Evolutionary conservation across 1,140 invertebrate species (phyloP).

Genomic region (Acromyrmex echinatior): DNA sequence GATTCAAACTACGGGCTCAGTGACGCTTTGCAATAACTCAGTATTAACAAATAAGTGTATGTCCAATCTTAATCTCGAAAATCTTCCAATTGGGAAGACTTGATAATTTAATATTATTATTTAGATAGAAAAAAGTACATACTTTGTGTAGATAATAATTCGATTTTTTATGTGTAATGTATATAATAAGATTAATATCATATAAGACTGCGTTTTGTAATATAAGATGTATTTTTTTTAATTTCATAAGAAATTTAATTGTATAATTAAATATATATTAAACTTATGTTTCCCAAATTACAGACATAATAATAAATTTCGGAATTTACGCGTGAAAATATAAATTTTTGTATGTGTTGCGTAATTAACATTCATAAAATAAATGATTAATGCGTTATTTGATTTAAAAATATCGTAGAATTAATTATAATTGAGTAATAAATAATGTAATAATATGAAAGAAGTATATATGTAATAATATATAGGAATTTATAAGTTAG

Average conservation of each 20-base stretch:
- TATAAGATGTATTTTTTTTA: background rate
- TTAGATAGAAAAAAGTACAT: background rate
- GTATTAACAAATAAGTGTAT: background rate
- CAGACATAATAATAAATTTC: background rate
- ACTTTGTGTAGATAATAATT: slow-evolving; percentile 23
- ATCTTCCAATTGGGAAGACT: background rate
- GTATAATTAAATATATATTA: background rate
- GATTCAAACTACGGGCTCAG: slow-evolving; percentile 56
- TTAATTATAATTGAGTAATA: slow-evolving; percentile 30
- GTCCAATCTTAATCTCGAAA: background rate
- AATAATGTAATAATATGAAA: slow-evolving; percentile 9
- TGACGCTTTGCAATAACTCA: background rate
- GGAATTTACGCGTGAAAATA: background rate
- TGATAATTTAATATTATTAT: background rate
- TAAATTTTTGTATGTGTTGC: background rate
- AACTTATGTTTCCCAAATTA: slow-evolving; percentile 16
- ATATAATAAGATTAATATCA: background rate
- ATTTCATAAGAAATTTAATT: slow-evolving; percentile 17
- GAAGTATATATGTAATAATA: slow-evolving; percentile 13
- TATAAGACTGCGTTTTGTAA: background rate
- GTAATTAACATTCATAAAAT: slow-evolving; percentile 1
- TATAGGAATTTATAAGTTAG: slow-evolving; percentile 42
- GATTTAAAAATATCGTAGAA: slow-evolving; percentile 3
- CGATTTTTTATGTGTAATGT: background rate
- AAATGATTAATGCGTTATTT: background rate